Percentiles rank a stretch among this genome's conserved stretches.
Evolutionary conservation across 2,113 vertebrate species (phyloP).

Genomic region (Phocoena sinus): DNA sequence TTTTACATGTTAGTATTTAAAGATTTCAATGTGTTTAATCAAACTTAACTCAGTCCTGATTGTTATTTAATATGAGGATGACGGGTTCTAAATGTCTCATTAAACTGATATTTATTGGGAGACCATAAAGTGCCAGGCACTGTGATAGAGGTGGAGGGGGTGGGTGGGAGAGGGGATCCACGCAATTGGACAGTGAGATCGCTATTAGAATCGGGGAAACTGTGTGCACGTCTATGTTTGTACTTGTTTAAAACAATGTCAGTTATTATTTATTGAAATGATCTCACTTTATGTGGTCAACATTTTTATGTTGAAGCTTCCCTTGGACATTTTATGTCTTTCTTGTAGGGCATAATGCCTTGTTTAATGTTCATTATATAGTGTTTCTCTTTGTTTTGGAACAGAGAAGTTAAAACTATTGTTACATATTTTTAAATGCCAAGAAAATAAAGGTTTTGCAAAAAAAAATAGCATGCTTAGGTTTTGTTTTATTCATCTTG

Average conservation of each 20-base stretch:
- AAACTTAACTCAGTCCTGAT: not conserved
- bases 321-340: slow-evolving; percentile 68
- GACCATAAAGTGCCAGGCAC: not conserved
- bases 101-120: not conserved
- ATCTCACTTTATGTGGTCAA: not conserved
- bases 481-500: not conserved
- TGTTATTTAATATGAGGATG: not conserved
- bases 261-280: slow-evolving; percentile 52
- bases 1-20: slow-evolving; percentile 40
- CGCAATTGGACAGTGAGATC: not conserved
- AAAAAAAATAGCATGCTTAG: not conserved
- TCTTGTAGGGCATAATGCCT: slow-evolving; percentile 58
- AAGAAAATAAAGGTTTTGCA: slow-evolving; percentile 50
- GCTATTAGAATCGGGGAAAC: not conserved
- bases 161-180: accelerated
- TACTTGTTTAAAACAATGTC: not conserved
- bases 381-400: slow-evolving; percentile 25
- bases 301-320: slow-evolving; percentile 42
- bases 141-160: accelerated
- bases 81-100: not conserved
- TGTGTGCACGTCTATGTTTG: not conserved
- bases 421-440: not conserved
- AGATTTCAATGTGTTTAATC: not conserved
- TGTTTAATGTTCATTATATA: not conserved
- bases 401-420: not conserved